phyloP scores from a whole-genome alignment of 1,140 invertebrate genomes.

The Eurosta solidaginis region DNA sequence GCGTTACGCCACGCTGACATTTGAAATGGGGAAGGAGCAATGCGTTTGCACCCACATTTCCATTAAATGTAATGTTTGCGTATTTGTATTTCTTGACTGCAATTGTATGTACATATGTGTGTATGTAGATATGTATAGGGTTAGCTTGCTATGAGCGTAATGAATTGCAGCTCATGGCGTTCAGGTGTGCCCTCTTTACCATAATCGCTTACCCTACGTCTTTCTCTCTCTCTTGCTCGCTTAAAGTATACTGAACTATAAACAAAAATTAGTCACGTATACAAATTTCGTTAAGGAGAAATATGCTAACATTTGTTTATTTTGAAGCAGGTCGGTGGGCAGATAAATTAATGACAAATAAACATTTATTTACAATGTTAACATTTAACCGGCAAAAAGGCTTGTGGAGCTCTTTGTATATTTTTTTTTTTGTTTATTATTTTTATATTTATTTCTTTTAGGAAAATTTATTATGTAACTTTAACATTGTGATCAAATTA shows the following conservation, averaged over 20 bases:
- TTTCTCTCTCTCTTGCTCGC: background rate
- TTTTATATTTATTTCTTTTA: too few relatives aligned
- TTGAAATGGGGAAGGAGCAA: background rate
- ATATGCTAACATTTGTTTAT: too few relatives aligned
- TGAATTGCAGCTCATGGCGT: background rate
- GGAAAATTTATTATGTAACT: too few relatives aligned
- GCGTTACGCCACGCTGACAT: background rate
- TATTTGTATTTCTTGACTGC: background rate
- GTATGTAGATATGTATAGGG: background rate
- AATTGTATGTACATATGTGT: background rate
- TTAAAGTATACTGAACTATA: background rate
- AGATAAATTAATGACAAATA: too few relatives aligned
- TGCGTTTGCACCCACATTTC: background rate
- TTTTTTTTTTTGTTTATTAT: too few relatives aligned
- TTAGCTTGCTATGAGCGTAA: conserved; percentile 5
- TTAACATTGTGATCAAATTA: too few relatives aligned
- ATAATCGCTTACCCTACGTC: background rate
- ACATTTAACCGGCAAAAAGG: too few relatives aligned
- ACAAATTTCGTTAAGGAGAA: too few relatives aligned
- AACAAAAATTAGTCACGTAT: background rate
- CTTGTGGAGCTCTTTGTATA: too few relatives aligned
- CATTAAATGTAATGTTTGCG: background rate
- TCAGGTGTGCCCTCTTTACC: background rate
- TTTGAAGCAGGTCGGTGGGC: too few relatives aligned
- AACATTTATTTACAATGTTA: too few relatives aligned